phyloP scores from a whole-genome alignment of 2,888 invertebrate genomes.

The Parochlus steinenii region DNA sequence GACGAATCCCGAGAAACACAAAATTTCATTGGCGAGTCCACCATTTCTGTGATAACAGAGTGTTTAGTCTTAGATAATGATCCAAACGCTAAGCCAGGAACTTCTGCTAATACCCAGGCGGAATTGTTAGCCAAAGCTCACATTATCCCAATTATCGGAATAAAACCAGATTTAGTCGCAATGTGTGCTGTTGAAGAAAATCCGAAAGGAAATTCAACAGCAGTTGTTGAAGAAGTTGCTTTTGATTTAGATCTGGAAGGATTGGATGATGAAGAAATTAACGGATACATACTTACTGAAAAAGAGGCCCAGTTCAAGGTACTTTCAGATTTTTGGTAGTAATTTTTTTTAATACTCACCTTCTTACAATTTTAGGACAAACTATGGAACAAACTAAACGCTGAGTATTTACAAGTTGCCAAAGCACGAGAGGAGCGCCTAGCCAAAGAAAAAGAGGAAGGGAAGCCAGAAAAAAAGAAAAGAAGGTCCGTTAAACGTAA shows the following conservation, averaged over 20 bases:
- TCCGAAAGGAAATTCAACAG: not conserved
- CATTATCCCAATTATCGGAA: not conserved
- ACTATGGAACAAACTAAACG: constrained; percentile 80
- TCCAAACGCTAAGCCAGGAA: constrained; percentile 17
- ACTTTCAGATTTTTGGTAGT: too few species aligned
- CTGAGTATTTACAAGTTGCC: constrained; percentile 68
- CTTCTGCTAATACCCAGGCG: too few species aligned
- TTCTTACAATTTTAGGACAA: constrained; percentile 70
- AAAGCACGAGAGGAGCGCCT: constrained; percentile 71
- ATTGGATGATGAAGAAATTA: constrained; percentile 81
- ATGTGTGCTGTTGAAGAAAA: constrained; percentile 37
- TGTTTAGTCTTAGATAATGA: constrained; percentile 25
- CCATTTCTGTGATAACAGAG: constrained; percentile 30
- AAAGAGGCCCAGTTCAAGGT: constrained; percentile 61
- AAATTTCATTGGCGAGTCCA: constrained; percentile 32
- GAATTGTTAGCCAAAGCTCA: not conserved
- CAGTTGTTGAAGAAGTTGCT: constrained; percentile 17
- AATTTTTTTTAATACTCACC: too few species aligned
- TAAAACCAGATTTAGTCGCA: constrained; percentile 57
- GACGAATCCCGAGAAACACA: constrained; percentile 28
- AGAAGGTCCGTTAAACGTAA: constrained; percentile 47
- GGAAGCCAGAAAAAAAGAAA: constrained; percentile 67
- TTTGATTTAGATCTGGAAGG: constrained; percentile 50
- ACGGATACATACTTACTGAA: constrained; percentile 66
- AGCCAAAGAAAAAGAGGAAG: constrained; percentile 69